These are phyloP conservation scores for Drosophila pallidifrons DNA, from an alignment of 1,140 invertebrate species.

Conservation along the genomic window DNA sequence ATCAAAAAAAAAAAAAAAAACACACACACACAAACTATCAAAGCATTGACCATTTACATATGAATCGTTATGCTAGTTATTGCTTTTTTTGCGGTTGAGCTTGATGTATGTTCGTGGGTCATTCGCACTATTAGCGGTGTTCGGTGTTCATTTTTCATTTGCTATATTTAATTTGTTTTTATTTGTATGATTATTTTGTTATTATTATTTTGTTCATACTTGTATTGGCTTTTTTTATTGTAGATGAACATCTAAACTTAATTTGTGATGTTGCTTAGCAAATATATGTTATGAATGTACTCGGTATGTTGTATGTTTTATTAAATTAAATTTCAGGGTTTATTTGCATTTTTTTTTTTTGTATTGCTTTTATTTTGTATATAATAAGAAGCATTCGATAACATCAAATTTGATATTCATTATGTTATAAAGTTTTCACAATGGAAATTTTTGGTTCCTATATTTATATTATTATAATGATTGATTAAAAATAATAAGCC, in stretches of 20 bases:
- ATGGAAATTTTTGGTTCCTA: too few relatives aligned
- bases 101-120: slow-evolving; percentile 74
- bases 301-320: slow-evolving; percentile 6
- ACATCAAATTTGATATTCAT: background rate
- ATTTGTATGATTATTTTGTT: slow-evolving; percentile 16
- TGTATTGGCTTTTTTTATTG: slow-evolving; percentile 33
- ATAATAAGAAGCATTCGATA: background rate
- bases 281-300: background rate
- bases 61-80: slow-evolving; percentile 51
- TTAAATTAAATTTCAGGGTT: background rate
- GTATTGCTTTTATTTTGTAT: background rate
- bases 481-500: too few relatives aligned
- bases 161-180: background rate
- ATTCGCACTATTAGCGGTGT: slow-evolving; percentile 53
- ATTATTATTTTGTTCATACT: slow-evolving; percentile 27
- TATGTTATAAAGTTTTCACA: background rate
- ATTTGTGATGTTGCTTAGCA: slow-evolving; percentile 8
- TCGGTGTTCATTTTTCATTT: slow-evolving; percentile 19
- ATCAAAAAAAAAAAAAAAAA: slow-evolving; percentile 53
- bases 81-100: slow-evolving; percentile 36
- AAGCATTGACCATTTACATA: slow-evolving; percentile 51
- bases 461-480: too few relatives aligned
- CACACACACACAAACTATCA: slow-evolving; percentile 4
- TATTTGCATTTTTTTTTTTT: background rate
- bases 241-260: slow-evolving; percentile 26